Evolutionary conservation across 2,113 vertebrate species (phyloP), one percentile per base, ranked within the genome.

Genomic region (Chauna torquata): DNA sequence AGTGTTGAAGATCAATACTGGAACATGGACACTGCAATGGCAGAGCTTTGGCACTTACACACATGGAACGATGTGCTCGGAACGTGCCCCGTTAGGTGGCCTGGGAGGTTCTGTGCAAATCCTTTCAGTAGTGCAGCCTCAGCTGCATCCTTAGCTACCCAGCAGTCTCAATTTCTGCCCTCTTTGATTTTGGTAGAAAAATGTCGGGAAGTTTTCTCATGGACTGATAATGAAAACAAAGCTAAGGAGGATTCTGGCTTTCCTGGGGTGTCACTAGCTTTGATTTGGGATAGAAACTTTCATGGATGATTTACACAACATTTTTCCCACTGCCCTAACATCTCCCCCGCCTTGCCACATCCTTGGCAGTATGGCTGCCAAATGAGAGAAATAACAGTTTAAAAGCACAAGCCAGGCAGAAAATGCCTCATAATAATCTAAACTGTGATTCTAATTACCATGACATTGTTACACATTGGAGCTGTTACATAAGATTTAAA

Each of bases 371-470:
- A 30, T 90, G 77, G 49, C 75, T 88, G 75, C 85, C 71, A 93
- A 86, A 81, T 81, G 85, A 88, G 68, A 85, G 62, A 94, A 94
- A 88, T 40, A 82, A 38, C 13, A 81, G 77, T 93, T 93, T 81
- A 27, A 70, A 93, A 83, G 28, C 12, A 86, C 16, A 83, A 93
- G 49, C 50, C 23, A 49, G 65, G 68, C 42, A 83, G 55, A 93
- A 92, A 86, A 93, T 64, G 36, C 13, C 76, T 96, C 68, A 47
- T 86, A 90, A 50, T 75, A 90, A 69, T 62, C 34, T 66, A 80
- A 93, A 85, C 66, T 82, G 62, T 77, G 79, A 88, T 96, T 93
- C 88, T 92, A 90, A 96, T 95, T 95, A 86, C 45, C 28, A 6
- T 88, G 62, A 81, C 47, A 86, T 90, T 90, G 82, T 93, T 93